phyloP scores from a whole-genome alignment of 92 coral and sea anemone genomes.

The Epizoanthus illoricatus region DNA sequence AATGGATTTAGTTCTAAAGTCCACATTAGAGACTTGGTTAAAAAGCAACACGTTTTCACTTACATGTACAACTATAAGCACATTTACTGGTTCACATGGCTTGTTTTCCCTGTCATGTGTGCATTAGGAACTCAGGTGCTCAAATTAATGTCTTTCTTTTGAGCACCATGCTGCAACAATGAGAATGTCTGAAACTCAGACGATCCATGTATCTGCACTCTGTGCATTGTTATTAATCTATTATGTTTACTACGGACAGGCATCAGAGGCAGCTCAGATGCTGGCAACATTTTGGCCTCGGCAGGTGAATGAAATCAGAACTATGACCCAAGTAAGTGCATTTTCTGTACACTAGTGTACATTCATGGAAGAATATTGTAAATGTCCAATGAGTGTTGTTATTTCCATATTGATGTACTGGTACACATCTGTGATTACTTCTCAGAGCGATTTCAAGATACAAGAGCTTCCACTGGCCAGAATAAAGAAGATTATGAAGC shows the following conservation, averaged over 20 bases:
- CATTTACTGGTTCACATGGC: too few species aligned
- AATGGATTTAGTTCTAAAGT: too few species aligned
- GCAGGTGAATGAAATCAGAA: slow-evolving; percentile 91
- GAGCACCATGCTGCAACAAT: background rate
- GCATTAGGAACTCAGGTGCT: background rate
- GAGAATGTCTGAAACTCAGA: too few species aligned
- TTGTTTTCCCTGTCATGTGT: background rate
- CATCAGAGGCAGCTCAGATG: slow-evolving; percentile 92
- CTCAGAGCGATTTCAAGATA: slow-evolving; percentile 89
- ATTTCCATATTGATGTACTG: background rate
- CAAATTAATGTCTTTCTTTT: too few species aligned
- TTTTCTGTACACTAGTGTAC: background rate
- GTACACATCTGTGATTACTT: background rate
- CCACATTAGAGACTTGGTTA: too few species aligned
- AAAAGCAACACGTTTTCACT: too few species aligned
- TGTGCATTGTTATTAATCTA: too few species aligned
- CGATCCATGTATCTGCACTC: too few species aligned
- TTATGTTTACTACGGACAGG: slow-evolving; percentile 33
- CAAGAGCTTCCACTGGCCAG: slow-evolving; percentile 99
- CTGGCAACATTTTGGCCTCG: slow-evolving; percentile 98
- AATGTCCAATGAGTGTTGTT: background rate
- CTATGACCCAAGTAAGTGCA: slow-evolving; percentile 71
- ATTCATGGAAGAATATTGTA: background rate
- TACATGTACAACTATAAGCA: too few species aligned
- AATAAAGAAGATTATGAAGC: slow-evolving; percentile 98